phyloP scores from a whole-genome alignment of 2,113 vertebrate genomes.

The Bettongia penicillata region DNA sequence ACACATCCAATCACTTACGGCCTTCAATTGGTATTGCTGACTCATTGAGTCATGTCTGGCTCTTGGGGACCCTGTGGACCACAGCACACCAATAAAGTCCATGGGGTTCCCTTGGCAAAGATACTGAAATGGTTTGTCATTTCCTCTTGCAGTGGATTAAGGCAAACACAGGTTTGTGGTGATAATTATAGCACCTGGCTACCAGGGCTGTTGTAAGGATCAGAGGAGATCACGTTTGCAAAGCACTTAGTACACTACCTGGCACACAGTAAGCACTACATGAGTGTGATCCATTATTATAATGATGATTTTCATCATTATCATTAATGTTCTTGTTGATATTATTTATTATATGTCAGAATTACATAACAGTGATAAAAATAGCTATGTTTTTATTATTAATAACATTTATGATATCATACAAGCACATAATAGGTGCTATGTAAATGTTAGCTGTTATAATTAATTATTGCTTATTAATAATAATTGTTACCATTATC shows the following conservation, averaged over 20 bases:
- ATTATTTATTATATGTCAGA: not conserved
- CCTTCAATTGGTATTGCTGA: not conserved
- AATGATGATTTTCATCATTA: not conserved
- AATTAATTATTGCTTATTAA: not conserved
- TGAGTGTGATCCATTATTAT: not conserved
- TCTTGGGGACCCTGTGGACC: not conserved
- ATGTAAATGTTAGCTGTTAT: not conserved
- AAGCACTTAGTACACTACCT: not conserved
- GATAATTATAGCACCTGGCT: not conserved
- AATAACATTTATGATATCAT: not conserved
- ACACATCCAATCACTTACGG: not conserved
- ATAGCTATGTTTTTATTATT: no score
- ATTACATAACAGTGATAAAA: not conserved
- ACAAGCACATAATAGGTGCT: not conserved
- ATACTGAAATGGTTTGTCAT: not conserved
- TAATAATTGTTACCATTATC: not conserved
- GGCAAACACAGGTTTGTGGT: no score
- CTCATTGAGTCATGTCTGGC: no score
- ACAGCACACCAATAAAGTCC: not conserved
- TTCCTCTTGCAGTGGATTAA: not conserved
- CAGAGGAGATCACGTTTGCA: not conserved
- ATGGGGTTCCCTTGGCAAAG: not conserved
- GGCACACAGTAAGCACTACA: not conserved
- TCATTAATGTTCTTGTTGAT: not conserved
- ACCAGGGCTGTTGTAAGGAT: not conserved